Base-by-base conservation (phyloP, 37 sponge, comb jelly and placozoan species). In the Aphrocallistes beatrix region DNA sequence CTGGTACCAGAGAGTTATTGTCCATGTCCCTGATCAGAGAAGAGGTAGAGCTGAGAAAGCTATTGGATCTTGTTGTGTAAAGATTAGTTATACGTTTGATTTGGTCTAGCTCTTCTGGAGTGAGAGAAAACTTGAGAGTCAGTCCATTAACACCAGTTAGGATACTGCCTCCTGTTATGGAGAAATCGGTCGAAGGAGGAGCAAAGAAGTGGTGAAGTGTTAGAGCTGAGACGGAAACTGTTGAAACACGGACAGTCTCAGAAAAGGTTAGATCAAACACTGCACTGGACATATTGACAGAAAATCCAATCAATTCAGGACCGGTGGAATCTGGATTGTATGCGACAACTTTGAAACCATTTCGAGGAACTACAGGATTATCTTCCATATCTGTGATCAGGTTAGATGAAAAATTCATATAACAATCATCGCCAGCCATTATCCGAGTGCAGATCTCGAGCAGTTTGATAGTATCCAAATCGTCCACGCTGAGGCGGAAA, bases 301-400 rank as follows among this genome's bases (percentile, higher is more conserved):
- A 23, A 47, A 93, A 95, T 0, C 48, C 81, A 25, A 84, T 36
- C 1, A 95, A 81, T 51, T 51, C 51, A 36, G 96, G 96, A 0
- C 37, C n/a, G n/a, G 93, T 95, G n/a, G 85, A 87, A 84, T 95
- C 96, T 16, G 85, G 82, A 37, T 81, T 91, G 39, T 85, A 95
- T 36, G 28, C 28, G 10, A 28, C 6, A 3, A 60, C 75, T 60
- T 30, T 60, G 6, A 60, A 60, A 60, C 25, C n/a, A 13, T 60
- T 30, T 13, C n/a, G 39, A 19, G 91, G 81, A 0, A 51, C n/a
- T 28, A 94, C 81, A 47, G 91, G 82, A 86, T 91, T 91, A 83
- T 87, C 88, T 81, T 91, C 82, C 37, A 69, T 84, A 0, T 81
- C 82, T 51, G 90, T 83, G 40, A 50, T 82, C 23, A 88, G 28